phyloP scores from a whole-genome alignment of 2,113 vertebrate species.

The Pyxicephalus adspersus region DNA sequence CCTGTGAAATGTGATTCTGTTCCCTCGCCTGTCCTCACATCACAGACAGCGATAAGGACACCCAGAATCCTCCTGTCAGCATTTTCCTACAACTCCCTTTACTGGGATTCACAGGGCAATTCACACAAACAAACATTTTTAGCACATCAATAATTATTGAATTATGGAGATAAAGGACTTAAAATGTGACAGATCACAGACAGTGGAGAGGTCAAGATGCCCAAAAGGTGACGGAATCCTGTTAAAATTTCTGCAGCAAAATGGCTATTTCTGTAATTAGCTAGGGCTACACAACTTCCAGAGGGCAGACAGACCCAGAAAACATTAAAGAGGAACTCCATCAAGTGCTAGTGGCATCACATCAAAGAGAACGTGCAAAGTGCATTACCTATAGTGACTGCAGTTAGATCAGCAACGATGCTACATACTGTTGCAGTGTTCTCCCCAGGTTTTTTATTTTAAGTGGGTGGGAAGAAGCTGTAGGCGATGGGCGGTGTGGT shows the following conservation, averaged over 20 bases:
- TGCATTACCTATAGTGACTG: too few relatives aligned
- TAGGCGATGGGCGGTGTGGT: too few relatives aligned
- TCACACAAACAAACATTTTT: slow-evolving; percentile 49
- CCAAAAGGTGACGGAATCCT: slow-evolving; percentile 47
- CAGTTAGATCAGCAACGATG: too few relatives aligned
- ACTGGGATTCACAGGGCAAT: not conserved
- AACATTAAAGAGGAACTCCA: too few relatives aligned
- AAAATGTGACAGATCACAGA: slow-evolving; percentile 8
- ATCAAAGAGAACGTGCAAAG: too few relatives aligned
- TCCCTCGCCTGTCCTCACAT: slow-evolving; percentile 61
- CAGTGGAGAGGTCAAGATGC: slow-evolving; percentile 13
- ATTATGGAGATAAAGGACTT: slow-evolving; percentile 47
- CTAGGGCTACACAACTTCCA: not conserved
- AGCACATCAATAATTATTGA: slow-evolving; percentile 43
- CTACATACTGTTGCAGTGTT: too few relatives aligned
- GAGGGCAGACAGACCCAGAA: not conserved
- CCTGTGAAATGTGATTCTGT: slow-evolving; percentile 82
- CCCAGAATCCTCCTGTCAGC: not conserved
- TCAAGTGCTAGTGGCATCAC: too few relatives aligned
- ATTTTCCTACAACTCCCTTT: slow-evolving; percentile 32
- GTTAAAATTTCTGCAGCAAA: slow-evolving; percentile 20
- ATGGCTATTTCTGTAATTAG: slow-evolving; percentile 33
- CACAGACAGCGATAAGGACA: not conserved
- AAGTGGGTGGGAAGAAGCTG: too few relatives aligned
- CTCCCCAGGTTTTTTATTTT: too few relatives aligned